Percentiles rank a stretch among this genome's conserved stretches.
Evolutionary conservation across 1,140 invertebrate genomes (phyloP).

Genomic region (Sycophaga agraensis): DNA sequence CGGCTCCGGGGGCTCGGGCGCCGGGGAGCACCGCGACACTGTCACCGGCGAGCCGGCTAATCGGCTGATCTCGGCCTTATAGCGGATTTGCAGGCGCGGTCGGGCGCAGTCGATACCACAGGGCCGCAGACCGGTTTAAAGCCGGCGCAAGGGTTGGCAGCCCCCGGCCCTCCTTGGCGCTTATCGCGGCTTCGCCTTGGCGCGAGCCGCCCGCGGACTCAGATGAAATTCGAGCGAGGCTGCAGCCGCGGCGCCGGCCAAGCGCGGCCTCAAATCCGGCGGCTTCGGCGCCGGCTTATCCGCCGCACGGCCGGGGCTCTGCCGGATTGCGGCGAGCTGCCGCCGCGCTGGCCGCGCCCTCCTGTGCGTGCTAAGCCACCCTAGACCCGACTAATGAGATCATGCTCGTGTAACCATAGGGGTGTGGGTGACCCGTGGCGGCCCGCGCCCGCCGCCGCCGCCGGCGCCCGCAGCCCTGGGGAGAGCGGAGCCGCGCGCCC

Average conservation of each 20-base stretch:
- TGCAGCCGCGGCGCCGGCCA: too few species aligned
- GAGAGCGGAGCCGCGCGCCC: background rate
- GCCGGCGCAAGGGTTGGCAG: too few species aligned
- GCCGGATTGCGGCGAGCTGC: slow-evolving; percentile 43
- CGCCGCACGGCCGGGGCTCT: background rate
- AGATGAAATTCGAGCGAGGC: too few species aligned
- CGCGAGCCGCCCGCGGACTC: background rate
- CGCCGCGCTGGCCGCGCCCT: slow-evolving; percentile 7
- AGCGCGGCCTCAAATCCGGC: background rate
- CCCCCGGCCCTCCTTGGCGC: too few species aligned
- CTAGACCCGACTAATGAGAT: slow-evolving; percentile 51
- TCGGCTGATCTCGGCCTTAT: too few species aligned
- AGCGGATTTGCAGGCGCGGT: too few species aligned
- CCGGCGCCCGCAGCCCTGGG: background rate
- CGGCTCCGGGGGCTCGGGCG: too few species aligned
- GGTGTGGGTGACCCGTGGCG: slow-evolving; percentile 33
- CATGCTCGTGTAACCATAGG: slow-evolving; percentile 49
- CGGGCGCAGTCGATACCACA: too few species aligned
- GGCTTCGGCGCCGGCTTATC: slow-evolving; percentile 19
- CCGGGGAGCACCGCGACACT: too few species aligned
- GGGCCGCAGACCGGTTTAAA: too few species aligned
- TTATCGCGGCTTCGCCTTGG: background rate
- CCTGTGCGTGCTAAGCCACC: slow-evolving; percentile 42
- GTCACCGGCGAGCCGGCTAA: too few species aligned
- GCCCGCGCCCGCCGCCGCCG: too few species aligned